Base-by-base conservation (phyloP, 2,888 invertebrate genomes). In the Acanthopleura granulata region DNA sequence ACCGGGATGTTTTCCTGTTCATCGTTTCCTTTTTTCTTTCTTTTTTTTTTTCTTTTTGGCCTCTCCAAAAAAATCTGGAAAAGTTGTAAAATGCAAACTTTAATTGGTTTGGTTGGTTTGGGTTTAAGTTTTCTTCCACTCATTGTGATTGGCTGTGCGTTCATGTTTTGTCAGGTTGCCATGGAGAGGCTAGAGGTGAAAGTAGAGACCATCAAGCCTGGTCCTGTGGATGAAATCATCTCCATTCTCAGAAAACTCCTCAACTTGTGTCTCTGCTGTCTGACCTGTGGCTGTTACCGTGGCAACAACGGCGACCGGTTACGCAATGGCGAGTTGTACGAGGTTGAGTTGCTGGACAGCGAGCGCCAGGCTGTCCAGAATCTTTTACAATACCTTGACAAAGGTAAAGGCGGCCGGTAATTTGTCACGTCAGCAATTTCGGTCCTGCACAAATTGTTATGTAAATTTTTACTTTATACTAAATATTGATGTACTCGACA, bases 211-310 rank as follows among this genome's bases (percentile, higher is more conserved):
- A 40, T 49, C 0, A 86, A 86, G 73, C 82, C 83, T 0, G 73
- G 77, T 61, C 77, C 81, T 0, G 22, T 83, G 22, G 85, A 86
- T 3, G 85, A 85, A 62, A 49, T 86, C 6, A 74, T 86, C 1
- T 75, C 75, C 16, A n/a, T 85, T 25, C 78, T 87, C 22, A 79
- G 81, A 74, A 77, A 76, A 66, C 49, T 86, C 11, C 80, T 87
- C 0, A 81, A 85, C 22, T 84, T 79, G 69, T 85, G 85, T 72
- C 72, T 87, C 27, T 82, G 81, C 70, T 84, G 82, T 72, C 40
- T 87, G 6, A 85, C 87, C 29, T 87, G 87, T 76, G 87, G 87
- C 11, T 87, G 87, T 80, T 82, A 82, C 75, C 81, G 79, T 12
- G 78, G 78, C 16, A 66, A 66, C 66, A 25, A 14, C 25, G 66